Base-by-base conservation (phyloP, 2,113 vertebrate species). In the Hystrix brachyura region DNA sequence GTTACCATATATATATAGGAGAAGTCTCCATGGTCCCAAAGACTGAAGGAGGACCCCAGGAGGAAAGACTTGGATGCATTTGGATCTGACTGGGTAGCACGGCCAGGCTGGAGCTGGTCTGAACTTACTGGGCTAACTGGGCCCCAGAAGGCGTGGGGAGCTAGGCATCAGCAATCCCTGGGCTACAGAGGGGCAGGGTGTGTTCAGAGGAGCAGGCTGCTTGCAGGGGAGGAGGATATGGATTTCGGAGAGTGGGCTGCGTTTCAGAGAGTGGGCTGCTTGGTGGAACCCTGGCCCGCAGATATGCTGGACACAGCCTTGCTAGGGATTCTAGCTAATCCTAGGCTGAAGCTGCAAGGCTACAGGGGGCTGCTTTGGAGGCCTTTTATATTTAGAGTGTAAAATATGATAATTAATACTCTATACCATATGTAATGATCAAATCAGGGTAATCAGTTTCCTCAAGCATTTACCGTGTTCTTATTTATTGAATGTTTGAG, bases 231-330 rank as follows among this genome's bases (percentile, higher is more conserved):
- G 15, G 7, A 0, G 9, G 2, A 43, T 51, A 10, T 10, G 72
- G 55, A 4, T 90, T 67, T 10, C 12, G 91, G n/a, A 82, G 15
- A 15, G 18, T 0, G 0, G 1, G 1, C 27, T 53, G 3, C 51
- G n/a, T n/a, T n/a, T 10, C 12, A 93, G n/a, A 82, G 15, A 15
- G 18, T 0, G 0, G 1, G 1, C 27, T 53, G 3, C 51, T 11
- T 10, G 5, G 11, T 27, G 25, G 11, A 71, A 38, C 38, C 14
- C 27, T 8, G 27, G 21, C 14, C 7, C 32, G 59, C 25, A 89
- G 1, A 1, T 5, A 1, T 5, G 12, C 11, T 46, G 2, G 43
- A 25, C 0, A 0, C 18, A 21, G 29, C 12, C 32, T 17, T 14
- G 32, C 11, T 38, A 21, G 53, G 13, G 4, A 11, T 6, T 18